Evolutionary conservation across 2,888 invertebrate genomes (phyloP).

Genomic region (Aleiodes testaceus): DNA sequence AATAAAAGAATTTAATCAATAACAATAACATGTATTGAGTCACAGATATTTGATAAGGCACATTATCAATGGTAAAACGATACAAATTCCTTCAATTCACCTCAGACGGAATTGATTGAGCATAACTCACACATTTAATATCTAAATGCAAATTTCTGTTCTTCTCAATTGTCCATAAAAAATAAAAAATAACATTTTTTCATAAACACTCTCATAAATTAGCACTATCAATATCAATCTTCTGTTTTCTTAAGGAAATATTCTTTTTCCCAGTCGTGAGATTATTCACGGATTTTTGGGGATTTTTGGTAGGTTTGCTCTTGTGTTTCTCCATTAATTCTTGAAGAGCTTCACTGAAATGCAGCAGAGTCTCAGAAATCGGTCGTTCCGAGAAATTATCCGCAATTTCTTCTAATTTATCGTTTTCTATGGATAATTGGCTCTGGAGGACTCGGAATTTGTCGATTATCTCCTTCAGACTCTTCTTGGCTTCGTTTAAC

Average conservation of each 20-base stretch:
- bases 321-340: constrained; percentile 63
- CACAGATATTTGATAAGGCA: no score
- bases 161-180: background rate
- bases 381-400: constrained; percentile 63
- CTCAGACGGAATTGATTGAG: no score
- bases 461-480: constrained; percentile 66
- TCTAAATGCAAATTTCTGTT: constrained; percentile 2
- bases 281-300: background rate
- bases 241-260: no score
- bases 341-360: constrained; percentile 67
- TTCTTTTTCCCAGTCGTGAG: background rate
- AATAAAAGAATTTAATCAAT: background rate
- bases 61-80: no score
- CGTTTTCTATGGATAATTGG: constrained; percentile 64
- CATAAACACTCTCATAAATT: background rate
- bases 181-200: constrained; percentile 1
- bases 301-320: background rate
- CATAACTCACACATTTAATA: no score
- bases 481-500: constrained; percentile 63
- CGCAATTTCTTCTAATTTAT: constrained; percentile 64
- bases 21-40: no score
- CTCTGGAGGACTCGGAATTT: constrained; percentile 66
- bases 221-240: no score
- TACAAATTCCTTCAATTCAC: no score
- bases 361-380: constrained; percentile 65